Evolutionary conservation across 2,888 invertebrate species (phyloP), one percentile per base, ranked within the genome.

Genomic region (Aspidiotus rigidus): DNA sequence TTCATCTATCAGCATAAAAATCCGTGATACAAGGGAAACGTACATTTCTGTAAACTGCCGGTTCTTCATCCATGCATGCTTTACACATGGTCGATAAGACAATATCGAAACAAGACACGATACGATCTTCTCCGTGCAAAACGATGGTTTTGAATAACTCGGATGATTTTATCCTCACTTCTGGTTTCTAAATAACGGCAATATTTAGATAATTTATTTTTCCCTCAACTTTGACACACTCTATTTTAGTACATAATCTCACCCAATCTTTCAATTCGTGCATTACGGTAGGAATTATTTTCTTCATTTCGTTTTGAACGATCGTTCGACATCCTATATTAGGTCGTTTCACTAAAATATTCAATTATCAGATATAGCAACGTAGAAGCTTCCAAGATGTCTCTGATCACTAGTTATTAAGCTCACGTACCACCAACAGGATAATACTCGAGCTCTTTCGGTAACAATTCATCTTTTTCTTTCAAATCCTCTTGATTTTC

Each of bases 401-500:
- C 53, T 13, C 53, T 17, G 11, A 13, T 40, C 6, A 57, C 17
- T 44, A 17, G 6, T 53, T 1, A 42, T 55, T 9, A 57, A 55
- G 39, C 59, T 40, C 39, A 62, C 63, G 15, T 62, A 71, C 71
- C 70, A 62, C 64, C 64, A 11, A 81, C 77, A 1, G 93, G 93
- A 79, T 94, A 94, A 77, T 92, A 87, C 6, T 80, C 76, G 0
- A 86, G 86, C 3, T 81, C 79, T 64, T 84, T 82, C 69, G 83
- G 83, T 9, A 86, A 81, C 77, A 88, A 90, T 77, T 94, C 91
- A 64, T 89, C 78, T 77, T 86, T 85, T 76, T 93, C 89, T 76
- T 91, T 92, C 0, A 94, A 79, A 71, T 95, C 92, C 59, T 86
- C 84, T 75, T 93, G 89, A 78, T 96, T 96, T 77, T 96, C 96